Evolutionary conservation across 2,888 invertebrate genomes (phyloP), one percentile per base, ranked within the genome.

Genomic region (Latrodectus hesperus): DNA sequence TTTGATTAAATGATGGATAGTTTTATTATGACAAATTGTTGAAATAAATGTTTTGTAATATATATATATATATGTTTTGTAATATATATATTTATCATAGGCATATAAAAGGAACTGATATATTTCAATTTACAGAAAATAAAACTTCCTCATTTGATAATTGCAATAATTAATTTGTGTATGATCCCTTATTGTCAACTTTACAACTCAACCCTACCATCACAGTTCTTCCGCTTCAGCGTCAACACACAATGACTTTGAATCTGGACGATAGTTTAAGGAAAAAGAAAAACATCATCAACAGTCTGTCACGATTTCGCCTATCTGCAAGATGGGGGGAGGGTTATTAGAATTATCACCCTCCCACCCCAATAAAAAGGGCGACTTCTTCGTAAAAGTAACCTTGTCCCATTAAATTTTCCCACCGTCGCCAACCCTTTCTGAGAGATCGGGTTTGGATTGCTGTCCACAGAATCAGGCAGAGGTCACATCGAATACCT

Each of bases 371-470:
- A 38, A 22, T 16, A 49, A 38, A 80, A 60, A 80, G 79, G 79
- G 79, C 79, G 79, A 67, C 81, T 52, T 22, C 78, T 70, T 70
- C 26, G 14, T 22, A 78, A 79, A 67, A 52, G 17, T 79, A 86
- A 86, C 86, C 86, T 87, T 87, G 86, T 87, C 86, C 86, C 67
- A 87, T 81, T 87, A 87, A 87, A 72, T 87, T 87, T 87, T 87
- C 86, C 86, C 86, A 87, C 86, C 81, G 77, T 51, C 67, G 60
- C 14, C 38, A 65, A 60, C 60, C n/a, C 60, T 16, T 22, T 51
- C 53, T 12, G 53, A 38, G 26, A 26, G 82, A 16, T 38, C 38
- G 72, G 49, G 83, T 76, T 83, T 71, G 76, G 77, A 64, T 71
- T 71, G 49, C 49, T 70, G 72, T 55, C 86, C 75, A 70, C 65